phyloP scores from a whole-genome alignment of 1,140 invertebrate species.

The Papilio glaucus region DNA sequence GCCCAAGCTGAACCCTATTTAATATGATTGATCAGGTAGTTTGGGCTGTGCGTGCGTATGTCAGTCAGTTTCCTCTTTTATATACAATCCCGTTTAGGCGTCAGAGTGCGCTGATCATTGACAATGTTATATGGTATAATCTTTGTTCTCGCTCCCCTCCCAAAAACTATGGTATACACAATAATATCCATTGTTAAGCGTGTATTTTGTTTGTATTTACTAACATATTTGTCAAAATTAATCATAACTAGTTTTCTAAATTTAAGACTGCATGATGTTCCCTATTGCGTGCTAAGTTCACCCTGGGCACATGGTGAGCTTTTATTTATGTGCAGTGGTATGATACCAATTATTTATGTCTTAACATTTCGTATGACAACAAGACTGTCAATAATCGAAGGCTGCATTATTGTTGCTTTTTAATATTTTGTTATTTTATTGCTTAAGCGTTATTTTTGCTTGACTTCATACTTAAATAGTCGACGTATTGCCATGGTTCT shows the following conservation, averaged over 20 bases:
- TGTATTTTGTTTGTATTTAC: background rate
- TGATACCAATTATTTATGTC: too few species aligned
- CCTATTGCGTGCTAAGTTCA: slow-evolving; percentile 2
- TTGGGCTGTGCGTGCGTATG: too few species aligned
- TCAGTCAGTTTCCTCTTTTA: too few species aligned
- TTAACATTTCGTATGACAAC: background rate
- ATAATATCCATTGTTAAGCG: background rate
- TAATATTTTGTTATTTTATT: slow-evolving; percentile 11
- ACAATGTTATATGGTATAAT: too few species aligned
- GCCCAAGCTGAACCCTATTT: too few species aligned
- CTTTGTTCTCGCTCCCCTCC: too few species aligned
- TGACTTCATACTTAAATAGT: background rate
- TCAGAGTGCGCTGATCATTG: too few species aligned
- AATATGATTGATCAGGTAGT: too few species aligned
- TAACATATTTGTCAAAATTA: background rate
- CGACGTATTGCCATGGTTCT: background rate
- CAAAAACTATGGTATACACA: too few species aligned
- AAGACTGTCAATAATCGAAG: slow-evolving; percentile 8
- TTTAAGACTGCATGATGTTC: slow-evolving; percentile 33
- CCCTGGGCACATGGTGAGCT: background rate
- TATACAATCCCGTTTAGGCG: too few species aligned
- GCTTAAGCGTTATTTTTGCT: slow-evolving; percentile 17
- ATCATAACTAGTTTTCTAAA: slow-evolving; percentile 19
- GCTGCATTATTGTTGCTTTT: slow-evolving; percentile 17
- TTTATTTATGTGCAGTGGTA: background rate